These are phyloP conservation scores for Enteromius unitaeniatus DNA, from an alignment of 2,797 vertebrate genomes.

Conservation along the genomic window DNA sequence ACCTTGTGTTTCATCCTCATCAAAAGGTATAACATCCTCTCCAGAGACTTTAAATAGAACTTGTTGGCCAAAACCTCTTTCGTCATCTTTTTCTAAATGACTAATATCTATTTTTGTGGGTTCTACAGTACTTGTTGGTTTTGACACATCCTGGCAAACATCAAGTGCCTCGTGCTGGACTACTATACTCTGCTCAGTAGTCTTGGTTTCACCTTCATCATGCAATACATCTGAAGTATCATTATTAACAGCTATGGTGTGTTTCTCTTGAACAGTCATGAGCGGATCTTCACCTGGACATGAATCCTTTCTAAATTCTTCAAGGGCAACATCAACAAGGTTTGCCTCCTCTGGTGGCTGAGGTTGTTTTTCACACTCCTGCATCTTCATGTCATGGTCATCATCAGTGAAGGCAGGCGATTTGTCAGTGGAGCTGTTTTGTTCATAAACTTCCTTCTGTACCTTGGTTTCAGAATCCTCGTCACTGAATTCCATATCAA, in stretches of 20 bases:
- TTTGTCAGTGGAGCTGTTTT: neutral
- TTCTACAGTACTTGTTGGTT: neutral
- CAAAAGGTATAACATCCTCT: slow-evolving; percentile 2
- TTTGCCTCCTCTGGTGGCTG: slow-evolving; percentile 7
- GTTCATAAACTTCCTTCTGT: neutral
- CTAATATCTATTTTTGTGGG: neutral
- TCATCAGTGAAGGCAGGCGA: neutral
- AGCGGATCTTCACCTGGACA: neutral
- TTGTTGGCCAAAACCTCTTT: slow-evolving; percentile 40
- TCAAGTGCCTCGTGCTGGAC: slow-evolving; percentile 25
- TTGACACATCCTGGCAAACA: neutral
- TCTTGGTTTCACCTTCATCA: slow-evolving; percentile 9
- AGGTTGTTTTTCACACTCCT: slow-evolving; percentile 14
- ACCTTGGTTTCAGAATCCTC: neutral
- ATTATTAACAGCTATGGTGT: neutral
- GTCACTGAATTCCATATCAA: slow-evolving; percentile 49
- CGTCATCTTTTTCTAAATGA: slow-evolving; percentile 25
- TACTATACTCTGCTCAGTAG: neutral
- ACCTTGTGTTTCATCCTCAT: slow-evolving; percentile 18
- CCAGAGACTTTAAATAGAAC: neutral
- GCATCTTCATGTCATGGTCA: neutral
- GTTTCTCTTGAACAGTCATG: neutral
- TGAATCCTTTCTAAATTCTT: slow-evolving; percentile 55
- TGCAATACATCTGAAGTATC: neutral
- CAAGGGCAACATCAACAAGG: slow-evolving; percentile 8